Base-by-base conservation (phyloP, 2,888 invertebrate species). In the Helleia helle region DNA sequence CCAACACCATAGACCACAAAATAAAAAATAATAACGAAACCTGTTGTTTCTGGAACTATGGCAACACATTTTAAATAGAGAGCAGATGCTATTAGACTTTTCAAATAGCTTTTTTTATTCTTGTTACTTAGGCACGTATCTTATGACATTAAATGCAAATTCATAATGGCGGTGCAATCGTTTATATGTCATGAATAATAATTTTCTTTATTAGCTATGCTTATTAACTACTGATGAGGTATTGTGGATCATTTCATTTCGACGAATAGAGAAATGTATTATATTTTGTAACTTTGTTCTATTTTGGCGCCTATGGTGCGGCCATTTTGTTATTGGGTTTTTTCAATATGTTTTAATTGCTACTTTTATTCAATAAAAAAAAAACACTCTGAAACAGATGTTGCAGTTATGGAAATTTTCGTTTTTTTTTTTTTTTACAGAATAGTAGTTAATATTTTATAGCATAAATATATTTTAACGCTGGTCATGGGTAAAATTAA, bases 141-240 rank as follows among this genome's bases (percentile, higher is more conserved):
- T 4, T 22, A 34, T 18, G 31, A 31, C 31, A 31, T 34, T 34
- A 34, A 31, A 31, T 34, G 34, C 18, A 18, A 34, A 34, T 29
- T 29, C 8, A 8, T 22, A 22, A 22, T 12, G 34, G 8, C 34
- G 4, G 34, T 12, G 34, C 34, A 34, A 34, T 22, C 18, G 34
- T 17, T 34, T 22, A 22, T 34, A 34, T 34, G 34, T 22, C 8
- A 11, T 31, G 31, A 34, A 18, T 34, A 31, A 31, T 31, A 31
- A 31, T 34, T 30, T 30, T 34, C 12, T 18, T 18, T 22, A 22
- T 34, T 22, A 34, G 34, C 22, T 34, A 34, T 34, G 22, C 34
- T 18, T 34, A 34, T 34, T 34, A 18, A 22, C 34, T 34, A 34
- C 34, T 4, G 7, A 14, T 29, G 22, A 34, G 18, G 3, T 22